A percentile compares a stretch with the other conserved stretches of the same genome.
Evolutionary conservation across 1,140 invertebrate genomes (phyloP).

Genomic region (Dufourea novaeangliae): DNA sequence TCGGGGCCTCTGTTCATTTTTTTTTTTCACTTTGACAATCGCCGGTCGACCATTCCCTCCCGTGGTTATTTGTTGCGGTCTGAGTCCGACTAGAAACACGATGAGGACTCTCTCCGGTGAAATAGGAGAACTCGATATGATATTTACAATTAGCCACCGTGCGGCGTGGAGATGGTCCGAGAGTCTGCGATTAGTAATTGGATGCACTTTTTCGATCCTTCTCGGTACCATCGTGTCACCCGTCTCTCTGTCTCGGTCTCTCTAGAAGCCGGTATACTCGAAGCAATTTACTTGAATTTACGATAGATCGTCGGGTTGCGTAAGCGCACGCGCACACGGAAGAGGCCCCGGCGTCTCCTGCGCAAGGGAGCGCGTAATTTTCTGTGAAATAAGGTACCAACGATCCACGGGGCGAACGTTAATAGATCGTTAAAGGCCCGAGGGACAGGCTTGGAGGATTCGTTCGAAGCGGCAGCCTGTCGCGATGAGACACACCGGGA

Average conservation of each 20-base stretch:
- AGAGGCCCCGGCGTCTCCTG: constrained; percentile 14
- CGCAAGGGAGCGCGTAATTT: constrained; percentile 29
- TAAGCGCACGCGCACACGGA: constrained; percentile 34
- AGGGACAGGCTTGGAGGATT: constrained; percentile 2
- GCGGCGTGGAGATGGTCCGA: not conserved
- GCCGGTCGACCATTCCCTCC: not conserved
- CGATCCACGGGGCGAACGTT: not conserved
- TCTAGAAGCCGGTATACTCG: not conserved
- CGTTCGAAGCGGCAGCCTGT: not conserved
- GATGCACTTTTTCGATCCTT: constrained; percentile 11
- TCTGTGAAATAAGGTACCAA: constrained; percentile 24
- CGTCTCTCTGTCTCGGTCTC: not conserved
- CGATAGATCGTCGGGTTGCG: constrained; percentile 16
- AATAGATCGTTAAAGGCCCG: constrained; percentile 18
- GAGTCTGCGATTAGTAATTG: constrained; percentile 28
- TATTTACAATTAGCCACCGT: constrained; percentile 35
- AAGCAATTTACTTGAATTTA: constrained; percentile 34
- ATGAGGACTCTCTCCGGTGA: not conserved
- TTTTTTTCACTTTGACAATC: not conserved
- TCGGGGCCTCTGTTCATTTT: not conserved
- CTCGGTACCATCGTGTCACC: not conserved
- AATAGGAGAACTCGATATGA: constrained; percentile 26
- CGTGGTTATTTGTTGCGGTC: not conserved
- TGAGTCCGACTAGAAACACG: too few species aligned
- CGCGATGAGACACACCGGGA: not conserved